Percentiles rank a stretch among this genome's conserved stretches.
phyloP scores from a whole-genome alignment of 2,797 vertebrate species.

The Simalia tracyae region DNA sequence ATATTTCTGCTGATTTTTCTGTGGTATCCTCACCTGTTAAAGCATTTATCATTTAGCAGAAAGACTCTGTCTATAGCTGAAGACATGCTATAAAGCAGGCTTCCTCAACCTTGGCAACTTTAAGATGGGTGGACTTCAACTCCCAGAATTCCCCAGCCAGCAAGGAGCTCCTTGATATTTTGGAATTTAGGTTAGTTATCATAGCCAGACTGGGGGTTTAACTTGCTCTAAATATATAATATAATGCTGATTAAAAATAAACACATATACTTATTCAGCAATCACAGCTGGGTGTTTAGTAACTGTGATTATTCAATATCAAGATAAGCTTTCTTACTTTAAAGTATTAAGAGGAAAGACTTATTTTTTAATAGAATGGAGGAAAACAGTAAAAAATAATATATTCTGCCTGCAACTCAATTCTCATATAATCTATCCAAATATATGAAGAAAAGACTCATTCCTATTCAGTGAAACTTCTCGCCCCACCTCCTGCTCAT shows the following conservation, averaged over 20 bases:
- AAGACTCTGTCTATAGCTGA: conserved; percentile 8
- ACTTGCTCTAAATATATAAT: background rate
- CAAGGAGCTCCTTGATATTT: background rate
- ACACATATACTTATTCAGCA: background rate
- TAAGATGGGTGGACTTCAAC: no score
- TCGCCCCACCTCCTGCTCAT: background rate
- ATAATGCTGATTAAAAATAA: background rate
- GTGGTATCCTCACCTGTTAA: conserved; percentile 34
- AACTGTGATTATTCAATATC: background rate
- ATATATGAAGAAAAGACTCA: background rate
- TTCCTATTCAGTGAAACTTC: background rate
- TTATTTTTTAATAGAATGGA: background rate
- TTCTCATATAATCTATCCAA: background rate
- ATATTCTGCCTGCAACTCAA: background rate
- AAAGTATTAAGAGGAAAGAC: background rate
- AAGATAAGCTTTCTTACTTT: background rate
- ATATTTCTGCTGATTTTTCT: conserved; percentile 46
- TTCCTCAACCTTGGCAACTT: no score
- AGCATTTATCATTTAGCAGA: conserved; percentile 12
- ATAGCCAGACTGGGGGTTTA: background rate
- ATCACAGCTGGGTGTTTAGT: background rate
- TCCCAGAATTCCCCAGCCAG: no score
- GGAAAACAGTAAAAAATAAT: background rate
- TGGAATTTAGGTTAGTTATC: background rate
- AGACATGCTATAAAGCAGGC: background rate